phyloP scores from a whole-genome alignment of 2,797 vertebrate genomes.

The Ptychobarbus kaznakovi region DNA sequence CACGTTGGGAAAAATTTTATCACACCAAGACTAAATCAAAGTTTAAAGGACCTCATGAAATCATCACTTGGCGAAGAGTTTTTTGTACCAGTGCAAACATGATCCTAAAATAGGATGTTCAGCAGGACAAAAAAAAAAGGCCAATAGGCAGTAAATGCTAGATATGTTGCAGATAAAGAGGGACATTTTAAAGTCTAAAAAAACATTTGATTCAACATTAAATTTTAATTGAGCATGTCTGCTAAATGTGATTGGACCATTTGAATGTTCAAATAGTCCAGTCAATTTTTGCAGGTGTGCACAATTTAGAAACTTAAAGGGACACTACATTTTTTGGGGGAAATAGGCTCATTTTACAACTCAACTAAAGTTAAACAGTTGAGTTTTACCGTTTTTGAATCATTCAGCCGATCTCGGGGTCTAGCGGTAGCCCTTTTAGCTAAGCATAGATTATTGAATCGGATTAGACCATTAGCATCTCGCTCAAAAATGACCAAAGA shows the following conservation, averaged over 20 bases:
- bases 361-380: too few relatives aligned
- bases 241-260: background rate
- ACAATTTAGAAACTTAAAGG: background rate
- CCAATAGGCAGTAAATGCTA: background rate
- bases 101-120: too few relatives aligned
- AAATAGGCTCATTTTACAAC: too few relatives aligned
- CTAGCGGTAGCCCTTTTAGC: too few relatives aligned
- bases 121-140: too few relatives aligned
- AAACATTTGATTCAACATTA: background rate
- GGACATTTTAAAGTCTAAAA: background rate
- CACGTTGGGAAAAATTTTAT: conserved; percentile 70
- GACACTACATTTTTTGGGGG: too few relatives aligned
- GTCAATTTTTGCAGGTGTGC: background rate
- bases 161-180: background rate
- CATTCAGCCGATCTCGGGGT: too few relatives aligned
- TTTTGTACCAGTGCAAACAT: background rate
- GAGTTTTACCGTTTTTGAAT: too few relatives aligned
- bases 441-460: too few relatives aligned
- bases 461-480: too few relatives aligned
- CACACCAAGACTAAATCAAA: background rate
- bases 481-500: too few relatives aligned
- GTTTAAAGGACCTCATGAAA: background rate
- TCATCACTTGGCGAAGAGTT: background rate
- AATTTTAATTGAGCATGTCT: background rate
- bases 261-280: background rate